Percentiles rank a stretch among this genome's conserved stretches.
phyloP scores from a whole-genome alignment of 2,888 invertebrate species.

The Campoplex capitator region DNA sequence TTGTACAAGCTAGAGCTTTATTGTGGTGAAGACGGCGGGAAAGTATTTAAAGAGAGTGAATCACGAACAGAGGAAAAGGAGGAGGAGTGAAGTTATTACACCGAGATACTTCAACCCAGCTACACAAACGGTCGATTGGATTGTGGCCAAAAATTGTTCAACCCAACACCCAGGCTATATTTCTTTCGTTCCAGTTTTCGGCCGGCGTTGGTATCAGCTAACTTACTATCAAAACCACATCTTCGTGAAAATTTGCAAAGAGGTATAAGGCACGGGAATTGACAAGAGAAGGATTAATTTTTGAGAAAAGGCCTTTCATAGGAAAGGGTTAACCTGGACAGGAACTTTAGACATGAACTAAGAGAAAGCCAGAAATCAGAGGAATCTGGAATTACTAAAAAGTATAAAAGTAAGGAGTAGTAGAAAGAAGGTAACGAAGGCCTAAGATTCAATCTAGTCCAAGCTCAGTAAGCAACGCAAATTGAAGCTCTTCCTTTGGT shows the following conservation, averaged over 20 bases:
- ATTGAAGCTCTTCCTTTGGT: constrained; percentile 30
- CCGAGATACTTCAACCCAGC: not conserved
- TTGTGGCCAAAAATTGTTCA: too few species aligned
- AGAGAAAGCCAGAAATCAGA: not conserved
- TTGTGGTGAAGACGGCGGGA: not conserved
- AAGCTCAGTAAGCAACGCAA: constrained; percentile 43
- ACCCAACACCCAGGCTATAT: too few species aligned
- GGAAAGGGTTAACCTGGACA: constrained; percentile 21
- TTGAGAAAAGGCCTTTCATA: not conserved
- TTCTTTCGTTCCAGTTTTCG: too few species aligned
- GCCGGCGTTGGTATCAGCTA: too few species aligned
- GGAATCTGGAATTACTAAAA: not conserved
- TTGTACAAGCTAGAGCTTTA: not conserved
- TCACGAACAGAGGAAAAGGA: not conserved
- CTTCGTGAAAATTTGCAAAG: not conserved
- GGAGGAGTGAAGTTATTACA: not conserved
- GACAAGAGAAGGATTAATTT: not conserved
- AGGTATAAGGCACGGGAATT: not conserved
- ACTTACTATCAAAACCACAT: not conserved
- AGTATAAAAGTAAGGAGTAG: not conserved
- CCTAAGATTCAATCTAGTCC: constrained; percentile 72
- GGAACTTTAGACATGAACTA: constrained; percentile 66
- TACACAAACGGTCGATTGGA: not conserved
- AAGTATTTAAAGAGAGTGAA: not conserved
- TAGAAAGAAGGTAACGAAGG: constrained; percentile 18